Conservation (phyloP, 2,113 vertebrate genomes). For the Strix aluco region DNA sequence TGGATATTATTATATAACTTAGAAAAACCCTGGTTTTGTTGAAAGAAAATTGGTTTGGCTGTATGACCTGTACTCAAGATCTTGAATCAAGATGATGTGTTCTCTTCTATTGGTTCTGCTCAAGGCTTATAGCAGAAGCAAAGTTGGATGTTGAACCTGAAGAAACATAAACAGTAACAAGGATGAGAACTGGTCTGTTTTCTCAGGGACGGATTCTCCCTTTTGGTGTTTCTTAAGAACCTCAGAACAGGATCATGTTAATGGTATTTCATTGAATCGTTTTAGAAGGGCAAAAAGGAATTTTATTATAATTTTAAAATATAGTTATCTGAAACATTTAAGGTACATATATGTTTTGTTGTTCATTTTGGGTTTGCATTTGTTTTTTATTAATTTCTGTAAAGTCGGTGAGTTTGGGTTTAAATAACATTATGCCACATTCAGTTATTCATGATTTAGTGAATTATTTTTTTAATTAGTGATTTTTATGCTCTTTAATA, state of each 20-base stretch:
- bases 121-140: neutral
- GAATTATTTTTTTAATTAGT: neutral
- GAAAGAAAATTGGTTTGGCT: neutral
- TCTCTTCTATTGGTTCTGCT: neutral
- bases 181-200: neutral
- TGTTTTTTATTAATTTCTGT: neutral
- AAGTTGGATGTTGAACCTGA: neutral
- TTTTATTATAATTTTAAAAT: neutral
- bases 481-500: neutral
- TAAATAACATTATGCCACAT: neutral
- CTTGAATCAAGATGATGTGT: neutral
- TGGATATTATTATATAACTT: neutral
- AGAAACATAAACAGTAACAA: neutral
- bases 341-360: neutral
- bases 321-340: neutral
- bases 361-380: neutral
- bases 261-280: neutral
- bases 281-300: neutral
- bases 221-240: neutral
- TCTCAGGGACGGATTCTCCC: neutral
- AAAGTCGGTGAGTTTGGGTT: neutral
- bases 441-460: neutral
- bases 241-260: neutral
- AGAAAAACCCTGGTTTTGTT: neutral
- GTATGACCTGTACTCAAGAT: neutral